A percentile compares a stretch with the other conserved stretches of the same genome.
Evolutionary conservation across 2,797 vertebrate species (phyloP).

Genomic region (Lepus oiostolus): DNA sequence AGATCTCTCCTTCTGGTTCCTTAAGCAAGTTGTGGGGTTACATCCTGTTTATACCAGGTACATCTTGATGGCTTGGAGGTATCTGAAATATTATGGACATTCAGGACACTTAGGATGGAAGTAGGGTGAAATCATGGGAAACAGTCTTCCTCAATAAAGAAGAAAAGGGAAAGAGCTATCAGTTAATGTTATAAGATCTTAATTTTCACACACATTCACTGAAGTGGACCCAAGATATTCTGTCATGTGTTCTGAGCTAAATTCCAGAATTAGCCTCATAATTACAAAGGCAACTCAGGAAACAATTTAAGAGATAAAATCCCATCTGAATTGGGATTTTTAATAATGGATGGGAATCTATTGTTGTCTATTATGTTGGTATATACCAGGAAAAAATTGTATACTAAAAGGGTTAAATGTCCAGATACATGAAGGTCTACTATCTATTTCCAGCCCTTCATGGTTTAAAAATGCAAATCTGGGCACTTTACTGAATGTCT

Average conservation of each 20-base stretch:
- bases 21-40: constrained; percentile 6
- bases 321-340: neutral
- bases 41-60: neutral
- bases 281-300: neutral
- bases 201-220: neutral
- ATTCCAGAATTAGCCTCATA: constrained; percentile 17
- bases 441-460: neutral
- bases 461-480: neutral
- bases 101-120: neutral
- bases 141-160: neutral
- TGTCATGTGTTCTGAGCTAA: neutral
- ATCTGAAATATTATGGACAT: constrained; percentile 4
- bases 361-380: neutral
- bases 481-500: neutral
- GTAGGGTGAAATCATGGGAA: neutral
- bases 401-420: neutral
- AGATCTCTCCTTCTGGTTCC: neutral
- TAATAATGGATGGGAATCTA: neutral
- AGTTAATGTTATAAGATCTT: neutral
- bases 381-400: neutral
- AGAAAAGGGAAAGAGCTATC: neutral
- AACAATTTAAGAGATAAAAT: neutral
- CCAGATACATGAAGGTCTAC: neutral
- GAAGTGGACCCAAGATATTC: neutral
- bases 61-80: neutral